phyloP scores from a whole-genome alignment of 2,888 invertebrate genomes.

The Lingula anatina region DNA sequence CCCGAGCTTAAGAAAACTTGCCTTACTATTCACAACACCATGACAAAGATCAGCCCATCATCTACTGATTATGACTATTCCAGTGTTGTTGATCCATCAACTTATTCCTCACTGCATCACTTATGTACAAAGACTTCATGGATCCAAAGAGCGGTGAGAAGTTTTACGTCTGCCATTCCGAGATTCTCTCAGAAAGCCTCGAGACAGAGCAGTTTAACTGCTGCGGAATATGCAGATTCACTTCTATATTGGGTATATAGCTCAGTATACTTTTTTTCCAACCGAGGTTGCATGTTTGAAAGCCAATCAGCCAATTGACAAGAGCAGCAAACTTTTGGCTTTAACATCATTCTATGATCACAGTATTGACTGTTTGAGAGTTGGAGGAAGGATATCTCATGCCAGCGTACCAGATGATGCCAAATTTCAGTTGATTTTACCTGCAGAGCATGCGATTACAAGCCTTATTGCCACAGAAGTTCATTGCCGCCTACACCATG shows the following conservation, averaged over 20 bases:
- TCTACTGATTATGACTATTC: neutral
- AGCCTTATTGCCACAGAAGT: neutral
- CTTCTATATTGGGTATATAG: neutral
- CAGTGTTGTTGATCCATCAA: neutral
- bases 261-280: neutral
- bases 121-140: neutral
- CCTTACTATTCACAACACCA: neutral
- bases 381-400: neutral
- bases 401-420: neutral
- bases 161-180: neutral
- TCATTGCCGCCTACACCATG: neutral
- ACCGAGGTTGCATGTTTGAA: neutral
- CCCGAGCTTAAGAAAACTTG: neutral
- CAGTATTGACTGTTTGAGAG: neutral
- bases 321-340: neutral
- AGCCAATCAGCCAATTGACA: neutral
- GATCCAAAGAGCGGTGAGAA: neutral
- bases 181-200: neutral
- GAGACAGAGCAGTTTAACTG: neutral
- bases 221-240: neutral
- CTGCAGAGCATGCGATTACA: neutral
- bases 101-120: neutral
- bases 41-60: neutral
- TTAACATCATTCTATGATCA: neutral
- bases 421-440: slow-evolving; percentile 1